phyloP scores from a whole-genome alignment of 1,140 invertebrate species.

The Vanessa tameamea region DNA sequence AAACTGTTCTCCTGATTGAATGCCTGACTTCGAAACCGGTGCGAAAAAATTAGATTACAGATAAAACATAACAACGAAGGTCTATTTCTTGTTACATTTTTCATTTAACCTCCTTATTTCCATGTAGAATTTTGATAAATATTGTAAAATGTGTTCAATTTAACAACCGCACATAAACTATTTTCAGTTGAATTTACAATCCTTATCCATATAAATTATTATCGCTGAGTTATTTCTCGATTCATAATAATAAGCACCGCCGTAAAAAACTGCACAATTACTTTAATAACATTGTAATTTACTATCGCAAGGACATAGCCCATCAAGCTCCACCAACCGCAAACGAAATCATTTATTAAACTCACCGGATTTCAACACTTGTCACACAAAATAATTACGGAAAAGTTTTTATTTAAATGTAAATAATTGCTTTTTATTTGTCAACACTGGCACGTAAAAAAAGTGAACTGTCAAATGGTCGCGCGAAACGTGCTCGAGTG shows the following conservation, averaged over 20 bases:
- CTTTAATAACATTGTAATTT: constrained; percentile 13
- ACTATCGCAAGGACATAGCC: constrained; percentile 14
- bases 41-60: no score
- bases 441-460: constrained; percentile 34
- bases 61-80: no score
- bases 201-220: not conserved
- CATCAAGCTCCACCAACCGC: not conserved
- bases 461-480: constrained; percentile 14
- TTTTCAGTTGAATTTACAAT: not conserved
- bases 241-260: constrained; percentile 9
- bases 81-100: no score
- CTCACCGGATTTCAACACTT: constrained; percentile 22
- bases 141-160: no score
- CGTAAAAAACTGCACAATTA: constrained; percentile 12
- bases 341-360: not conserved
- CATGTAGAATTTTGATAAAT: no score
- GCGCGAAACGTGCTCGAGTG: constrained; percentile 21
- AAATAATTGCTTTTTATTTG: constrained; percentile 13
- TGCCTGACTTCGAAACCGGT: no score
- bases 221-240: not conserved
- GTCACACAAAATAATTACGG: not conserved
- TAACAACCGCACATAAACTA: no score
- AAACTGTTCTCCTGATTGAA: no score
- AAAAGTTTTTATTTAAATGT: constrained; percentile 12
- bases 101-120: no score